Evolutionary conservation across 2,113 vertebrate genomes (phyloP).

Genomic region (Alaudala cheleensis): DNA sequence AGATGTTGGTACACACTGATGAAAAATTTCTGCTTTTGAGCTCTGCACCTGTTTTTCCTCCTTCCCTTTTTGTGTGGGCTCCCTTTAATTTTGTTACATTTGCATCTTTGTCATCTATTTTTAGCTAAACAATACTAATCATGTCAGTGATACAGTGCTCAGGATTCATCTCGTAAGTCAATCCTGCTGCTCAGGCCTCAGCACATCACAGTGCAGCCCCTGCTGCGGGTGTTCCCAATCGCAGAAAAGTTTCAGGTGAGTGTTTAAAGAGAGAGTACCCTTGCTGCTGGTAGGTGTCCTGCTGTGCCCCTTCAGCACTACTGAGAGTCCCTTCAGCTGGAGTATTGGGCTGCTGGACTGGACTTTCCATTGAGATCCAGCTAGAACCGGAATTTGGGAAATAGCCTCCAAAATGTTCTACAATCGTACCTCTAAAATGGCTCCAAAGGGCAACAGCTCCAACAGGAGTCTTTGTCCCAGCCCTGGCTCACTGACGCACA

Average conservation of each 20-base stretch:
- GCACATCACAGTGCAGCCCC: too few relatives aligned
- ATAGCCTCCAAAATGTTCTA: not conserved
- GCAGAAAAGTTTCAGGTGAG: accelerated
- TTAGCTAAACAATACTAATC: not conserved
- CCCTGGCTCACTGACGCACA: not conserved
- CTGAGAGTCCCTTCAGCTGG: not conserved
- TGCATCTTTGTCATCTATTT: not conserved
- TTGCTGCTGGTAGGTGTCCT: not conserved
- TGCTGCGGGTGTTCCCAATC: not conserved
- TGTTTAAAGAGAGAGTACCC: not conserved
- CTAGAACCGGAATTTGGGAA: not conserved
- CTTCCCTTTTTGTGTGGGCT: not conserved
- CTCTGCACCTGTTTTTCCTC: not conserved
- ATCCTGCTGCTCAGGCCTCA: not conserved
- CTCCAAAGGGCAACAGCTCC: not conserved
- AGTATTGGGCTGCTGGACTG: not conserved
- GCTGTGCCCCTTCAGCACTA: accelerated
- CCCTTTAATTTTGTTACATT: accelerated
- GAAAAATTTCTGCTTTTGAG: not conserved
- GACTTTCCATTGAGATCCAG: not conserved
- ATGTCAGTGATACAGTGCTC: not conserved
- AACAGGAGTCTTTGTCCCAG: not conserved
- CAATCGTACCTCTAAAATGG: not conserved
- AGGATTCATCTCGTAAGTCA: not conserved
- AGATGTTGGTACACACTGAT: not conserved